Conservation (phyloP, 2,797 vertebrate species). For the Melanitta fusca region DNA sequence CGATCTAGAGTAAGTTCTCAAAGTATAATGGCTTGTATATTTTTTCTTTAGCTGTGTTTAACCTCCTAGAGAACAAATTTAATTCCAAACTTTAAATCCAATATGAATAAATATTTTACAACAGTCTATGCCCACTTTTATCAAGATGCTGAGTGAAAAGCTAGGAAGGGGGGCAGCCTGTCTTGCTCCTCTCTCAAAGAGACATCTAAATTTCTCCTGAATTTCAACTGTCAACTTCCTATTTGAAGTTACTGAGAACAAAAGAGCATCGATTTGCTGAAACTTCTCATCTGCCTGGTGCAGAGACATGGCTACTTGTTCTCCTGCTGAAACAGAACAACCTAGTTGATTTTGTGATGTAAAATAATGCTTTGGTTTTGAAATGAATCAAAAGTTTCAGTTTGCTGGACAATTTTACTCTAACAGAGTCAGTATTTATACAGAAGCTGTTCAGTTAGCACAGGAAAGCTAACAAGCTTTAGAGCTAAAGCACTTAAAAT, state of each 20-base stretch:
- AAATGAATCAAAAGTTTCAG: neutral
- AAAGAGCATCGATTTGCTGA: neutral
- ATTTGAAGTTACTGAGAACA: neutral
- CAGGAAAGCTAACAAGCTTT: neutral
- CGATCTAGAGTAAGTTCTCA: constrained; percentile 82
- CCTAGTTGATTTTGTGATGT: neutral
- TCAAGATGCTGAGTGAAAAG: neutral
- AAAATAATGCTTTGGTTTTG: neutral
- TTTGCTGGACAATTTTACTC: neutral
- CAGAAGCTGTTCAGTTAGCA: neutral
- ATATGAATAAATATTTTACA: neutral
- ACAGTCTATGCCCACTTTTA: neutral
- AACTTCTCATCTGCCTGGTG: neutral
- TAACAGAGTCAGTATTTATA: neutral
- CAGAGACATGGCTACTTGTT: neutral
- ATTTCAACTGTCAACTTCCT: neutral
- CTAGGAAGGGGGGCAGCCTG: neutral
- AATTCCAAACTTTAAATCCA: neutral
- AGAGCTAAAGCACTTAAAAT: neutral
- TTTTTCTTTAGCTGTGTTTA: neutral
- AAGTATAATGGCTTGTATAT: neutral
- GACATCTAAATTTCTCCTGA: neutral
- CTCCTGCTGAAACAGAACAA: neutral
- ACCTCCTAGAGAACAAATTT: neutral
- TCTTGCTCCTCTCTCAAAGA: neutral